Evolutionary conservation across 2,888 invertebrate genomes (phyloP), one percentile per base, ranked within the genome.

Genomic region (Drosophila austrosaltans): DNA sequence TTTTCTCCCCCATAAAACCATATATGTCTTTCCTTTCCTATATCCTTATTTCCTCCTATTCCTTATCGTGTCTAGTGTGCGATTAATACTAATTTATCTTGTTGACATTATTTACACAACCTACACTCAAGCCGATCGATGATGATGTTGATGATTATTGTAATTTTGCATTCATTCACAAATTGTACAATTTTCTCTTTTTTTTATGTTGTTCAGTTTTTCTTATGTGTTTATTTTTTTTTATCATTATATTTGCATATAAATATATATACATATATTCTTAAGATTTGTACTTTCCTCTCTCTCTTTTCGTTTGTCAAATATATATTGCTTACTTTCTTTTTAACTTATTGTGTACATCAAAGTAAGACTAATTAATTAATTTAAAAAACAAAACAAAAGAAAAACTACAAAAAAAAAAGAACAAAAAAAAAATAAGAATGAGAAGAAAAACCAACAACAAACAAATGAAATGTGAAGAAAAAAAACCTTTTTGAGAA

Each of bases 341-440:
- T 64, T 69, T 79, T 89, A 86, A 89, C 81, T 82, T 87, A 90
- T 88, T 90, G 87, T 91, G 85, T 90, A 91, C 85, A 91, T 91
- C 87, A 90, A 89, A 86, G 79, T 91, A 90, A 91, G 91, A 91
- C 89, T 90, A 90, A 91, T 90, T 90, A 89, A 83, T 88, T 90
- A 91, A 86, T 80, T 82, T 72, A 81, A 83, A 80, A 72, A 81
- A 39, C 74, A 78, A 72, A 63, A 2, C 3, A 70, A 57, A 64
- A 60, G 72, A 78, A 67, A 72, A 75, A 79, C 78, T 78, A 72
- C 71, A 63, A 67, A 65, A 60, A 64, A 44, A 62, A 66, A 68
- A n/a, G 66, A 62, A 67, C 59, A 63, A 68, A 69, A 76, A 53
- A 68, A 62, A 67, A 68, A 62, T 79, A 76, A 36, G 69, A 74